Conservation (phyloP, 2,888 invertebrate species). For the Osmoderma eremita region DNA sequence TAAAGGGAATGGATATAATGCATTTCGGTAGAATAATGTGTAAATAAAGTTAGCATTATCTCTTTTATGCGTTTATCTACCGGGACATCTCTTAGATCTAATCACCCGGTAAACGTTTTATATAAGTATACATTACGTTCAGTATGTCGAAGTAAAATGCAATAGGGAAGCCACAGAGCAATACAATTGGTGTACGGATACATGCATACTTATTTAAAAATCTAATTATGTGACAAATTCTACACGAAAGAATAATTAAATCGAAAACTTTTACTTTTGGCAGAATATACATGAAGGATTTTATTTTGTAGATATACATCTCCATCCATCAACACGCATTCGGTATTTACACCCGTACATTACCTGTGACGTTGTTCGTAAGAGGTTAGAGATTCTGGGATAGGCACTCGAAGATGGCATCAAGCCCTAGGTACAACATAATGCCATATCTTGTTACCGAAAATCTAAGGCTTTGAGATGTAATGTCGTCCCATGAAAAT, state of each 20-base stretch:
- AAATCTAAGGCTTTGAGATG: slow-evolving; percentile 22
- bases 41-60: slow-evolving; percentile 32
- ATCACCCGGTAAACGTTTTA: not conserved
- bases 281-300: too few relatives aligned
- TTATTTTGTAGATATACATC: not conserved
- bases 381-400: slow-evolving; percentile 47
- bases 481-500: slow-evolving; percentile 31
- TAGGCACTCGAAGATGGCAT: slow-evolving; percentile 50
- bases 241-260: too few relatives aligned
- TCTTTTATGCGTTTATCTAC: slow-evolving; percentile 23
- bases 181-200: too few relatives aligned
- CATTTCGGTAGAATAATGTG: slow-evolving; percentile 27
- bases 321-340: not conserved
- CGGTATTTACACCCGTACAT: not conserved
- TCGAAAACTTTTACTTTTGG: too few relatives aligned
- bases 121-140: too few relatives aligned
- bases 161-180: too few relatives aligned
- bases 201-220: too few relatives aligned
- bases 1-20: slow-evolving; percentile 26
- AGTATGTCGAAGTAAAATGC: too few relatives aligned
- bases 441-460: slow-evolving; percentile 50
- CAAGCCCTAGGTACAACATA: slow-evolving; percentile 50
- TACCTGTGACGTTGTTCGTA: slow-evolving; percentile 38
- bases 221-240: too few relatives aligned
- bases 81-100: slow-evolving; percentile 23